Percentiles rank a stretch among this genome's conserved stretches.
phyloP scores from a whole-genome alignment of 2,888 invertebrate species.

The Stegophylla sp. region DNA sequence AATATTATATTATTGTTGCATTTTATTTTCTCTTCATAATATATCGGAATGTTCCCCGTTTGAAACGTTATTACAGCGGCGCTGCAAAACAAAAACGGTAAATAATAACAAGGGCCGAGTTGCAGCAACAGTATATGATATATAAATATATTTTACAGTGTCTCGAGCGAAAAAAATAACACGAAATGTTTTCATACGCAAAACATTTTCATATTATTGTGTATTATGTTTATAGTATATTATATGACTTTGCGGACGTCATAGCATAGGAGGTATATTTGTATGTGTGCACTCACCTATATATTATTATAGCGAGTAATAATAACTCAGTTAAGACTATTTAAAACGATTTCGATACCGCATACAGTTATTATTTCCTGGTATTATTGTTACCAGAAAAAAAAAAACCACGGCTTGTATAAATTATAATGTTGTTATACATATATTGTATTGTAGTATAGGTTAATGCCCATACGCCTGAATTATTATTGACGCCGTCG shows the following conservation, averaged over 20 bases:
- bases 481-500: slow-evolving; percentile 41
- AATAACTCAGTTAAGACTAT: not conserved
- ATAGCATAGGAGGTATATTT: not conserved
- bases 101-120: slow-evolving; percentile 21
- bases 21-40: not conserved
- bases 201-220: not conserved
- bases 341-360: slow-evolving; percentile 22
- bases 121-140: too few relatives aligned
- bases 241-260: slow-evolving; percentile 16
- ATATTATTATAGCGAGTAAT: not conserved
- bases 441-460: not conserved
- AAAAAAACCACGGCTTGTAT: not conserved
- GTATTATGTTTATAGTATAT: not conserved
- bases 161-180: not conserved
- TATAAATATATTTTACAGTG: too few relatives aligned
- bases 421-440: not conserved
- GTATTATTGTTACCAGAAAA: not conserved
- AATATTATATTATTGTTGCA: not conserved
- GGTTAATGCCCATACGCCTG: not conserved
- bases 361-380: slow-evolving; percentile 16
- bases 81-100: not conserved
- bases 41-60: slow-evolving; percentile 6
- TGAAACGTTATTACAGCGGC: not conserved
- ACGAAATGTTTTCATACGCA: not conserved
- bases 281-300: not conserved